Evolutionary conservation across 2,888 invertebrate species (phyloP).

Genomic region (Atethmia centrago): DNA sequence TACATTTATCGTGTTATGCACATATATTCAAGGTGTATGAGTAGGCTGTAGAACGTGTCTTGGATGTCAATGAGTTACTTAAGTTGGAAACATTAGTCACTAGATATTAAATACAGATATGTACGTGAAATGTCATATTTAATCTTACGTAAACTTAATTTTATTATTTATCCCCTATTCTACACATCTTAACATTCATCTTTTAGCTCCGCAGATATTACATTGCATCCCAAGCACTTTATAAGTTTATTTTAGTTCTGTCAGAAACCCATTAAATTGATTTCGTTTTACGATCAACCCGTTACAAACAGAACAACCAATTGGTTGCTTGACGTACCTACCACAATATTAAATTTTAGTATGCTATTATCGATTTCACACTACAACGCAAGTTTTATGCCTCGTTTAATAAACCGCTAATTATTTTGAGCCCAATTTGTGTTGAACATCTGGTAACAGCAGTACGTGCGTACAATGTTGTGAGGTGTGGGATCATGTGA

Average conservation of each 20-base stretch:
- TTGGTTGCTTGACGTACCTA: slow-evolving; percentile 55
- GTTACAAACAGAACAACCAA: slow-evolving; percentile 60
- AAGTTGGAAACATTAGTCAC: slow-evolving; percentile 48
- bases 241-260: slow-evolving; percentile 39
- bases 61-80: slow-evolving; percentile 47
- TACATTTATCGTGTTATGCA: slow-evolving; percentile 26
- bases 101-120: slow-evolving; percentile 43
- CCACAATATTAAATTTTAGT: slow-evolving; percentile 71
- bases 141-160: slow-evolving; percentile 33
- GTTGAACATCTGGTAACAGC: slow-evolving; percentile 61
- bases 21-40: slow-evolving; percentile 48
- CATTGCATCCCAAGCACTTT: background rate
- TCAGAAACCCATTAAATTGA: slow-evolving; percentile 55
- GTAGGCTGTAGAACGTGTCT: slow-evolving; percentile 41
- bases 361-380: slow-evolving; percentile 79
- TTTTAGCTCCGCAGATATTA: slow-evolving; percentile 10
- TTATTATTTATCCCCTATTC: slow-evolving; percentile 16
- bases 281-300: slow-evolving; percentile 56
- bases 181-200: slow-evolving; percentile 2
- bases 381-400: slow-evolving; percentile 76
- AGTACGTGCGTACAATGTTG: slow-evolving; percentile 43
- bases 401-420: slow-evolving; percentile 82
- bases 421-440: slow-evolving; percentile 71
- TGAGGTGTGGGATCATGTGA: slow-evolving; percentile 24
- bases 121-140: slow-evolving; percentile 50